These are phyloP conservation scores for Crypturellus undulatus DNA, from an alignment of 2,113 vertebrate genomes.

Conservation along the genomic window DNA sequence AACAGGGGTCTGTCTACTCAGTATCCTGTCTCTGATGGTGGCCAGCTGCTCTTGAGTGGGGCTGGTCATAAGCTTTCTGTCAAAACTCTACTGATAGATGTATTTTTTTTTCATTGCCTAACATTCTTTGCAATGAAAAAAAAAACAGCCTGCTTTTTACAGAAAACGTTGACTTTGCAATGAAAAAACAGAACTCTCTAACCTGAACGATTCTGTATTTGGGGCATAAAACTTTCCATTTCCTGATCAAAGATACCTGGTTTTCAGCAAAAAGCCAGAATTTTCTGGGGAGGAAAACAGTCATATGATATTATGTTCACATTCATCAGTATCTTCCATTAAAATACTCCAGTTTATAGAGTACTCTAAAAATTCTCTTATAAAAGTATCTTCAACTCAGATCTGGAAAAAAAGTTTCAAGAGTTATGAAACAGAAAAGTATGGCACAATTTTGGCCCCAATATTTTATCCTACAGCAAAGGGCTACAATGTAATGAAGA, in stretches of 20 bases:
- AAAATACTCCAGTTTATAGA: neutral
- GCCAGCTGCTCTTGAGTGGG: constrained; percentile 49
- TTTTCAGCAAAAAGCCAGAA: neutral
- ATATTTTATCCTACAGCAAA: neutral
- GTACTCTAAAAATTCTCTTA: neutral
- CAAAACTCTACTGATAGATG: constrained; percentile 14
- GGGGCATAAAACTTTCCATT: neutral
- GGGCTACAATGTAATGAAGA: neutral
- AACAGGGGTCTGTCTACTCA: neutral
- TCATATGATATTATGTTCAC: neutral
- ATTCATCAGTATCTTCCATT: neutral
- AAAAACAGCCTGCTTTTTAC: neutral
- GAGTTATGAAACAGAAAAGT: neutral
- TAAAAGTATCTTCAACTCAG: neutral
- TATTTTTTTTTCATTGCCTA: neutral
- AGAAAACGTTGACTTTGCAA: neutral
- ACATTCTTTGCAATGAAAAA: neutral
- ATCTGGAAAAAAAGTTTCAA: neutral
- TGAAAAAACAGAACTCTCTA: neutral
- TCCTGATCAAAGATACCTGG: neutral
- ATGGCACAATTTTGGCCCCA: neutral
- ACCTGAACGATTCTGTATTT: neutral
- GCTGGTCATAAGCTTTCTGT: neutral
- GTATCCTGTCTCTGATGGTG: constrained; percentile 57
- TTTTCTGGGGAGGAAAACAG: neutral